phyloP scores from a whole-genome alignment of 2,113 vertebrate genomes.

The Sminthopsis crassicaudata region DNA sequence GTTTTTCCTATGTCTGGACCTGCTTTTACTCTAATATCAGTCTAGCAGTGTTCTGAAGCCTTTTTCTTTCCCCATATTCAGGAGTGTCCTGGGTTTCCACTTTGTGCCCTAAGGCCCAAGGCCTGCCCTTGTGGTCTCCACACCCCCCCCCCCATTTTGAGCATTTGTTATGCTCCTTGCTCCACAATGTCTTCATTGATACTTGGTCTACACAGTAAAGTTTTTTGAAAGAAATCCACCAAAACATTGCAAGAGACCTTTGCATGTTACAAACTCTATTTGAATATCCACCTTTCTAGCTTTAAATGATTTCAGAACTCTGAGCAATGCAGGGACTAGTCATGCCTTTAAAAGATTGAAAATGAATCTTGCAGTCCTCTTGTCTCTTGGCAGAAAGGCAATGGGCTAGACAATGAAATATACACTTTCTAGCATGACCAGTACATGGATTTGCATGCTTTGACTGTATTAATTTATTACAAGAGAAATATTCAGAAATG shows the following conservation, averaged over 20 bases:
- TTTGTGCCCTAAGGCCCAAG: neutral
- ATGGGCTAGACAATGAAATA: neutral
- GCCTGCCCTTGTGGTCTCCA: neutral
- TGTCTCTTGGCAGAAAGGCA: neutral
- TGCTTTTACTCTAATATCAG: neutral
- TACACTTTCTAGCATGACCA: neutral
- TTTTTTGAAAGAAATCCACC: neutral
- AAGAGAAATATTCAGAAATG: neutral
- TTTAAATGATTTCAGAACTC: neutral
- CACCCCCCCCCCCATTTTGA: neutral
- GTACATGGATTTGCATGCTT: neutral
- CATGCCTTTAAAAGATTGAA: neutral
- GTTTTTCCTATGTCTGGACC: neutral
- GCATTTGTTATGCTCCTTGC: neutral
- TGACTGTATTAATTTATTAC: neutral
- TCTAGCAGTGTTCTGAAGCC: neutral
- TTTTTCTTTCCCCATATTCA: neutral
- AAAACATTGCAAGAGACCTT: neutral
- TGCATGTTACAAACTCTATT: neutral
- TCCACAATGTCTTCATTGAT: neutral
- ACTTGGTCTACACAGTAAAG: neutral
- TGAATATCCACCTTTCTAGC: neutral
- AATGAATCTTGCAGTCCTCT: neutral
- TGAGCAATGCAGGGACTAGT: neutral
- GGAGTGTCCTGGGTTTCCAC: neutral